phyloP scores from a whole-genome alignment of 1,140 invertebrate genomes.

The Drosophila kurseongensis region DNA sequence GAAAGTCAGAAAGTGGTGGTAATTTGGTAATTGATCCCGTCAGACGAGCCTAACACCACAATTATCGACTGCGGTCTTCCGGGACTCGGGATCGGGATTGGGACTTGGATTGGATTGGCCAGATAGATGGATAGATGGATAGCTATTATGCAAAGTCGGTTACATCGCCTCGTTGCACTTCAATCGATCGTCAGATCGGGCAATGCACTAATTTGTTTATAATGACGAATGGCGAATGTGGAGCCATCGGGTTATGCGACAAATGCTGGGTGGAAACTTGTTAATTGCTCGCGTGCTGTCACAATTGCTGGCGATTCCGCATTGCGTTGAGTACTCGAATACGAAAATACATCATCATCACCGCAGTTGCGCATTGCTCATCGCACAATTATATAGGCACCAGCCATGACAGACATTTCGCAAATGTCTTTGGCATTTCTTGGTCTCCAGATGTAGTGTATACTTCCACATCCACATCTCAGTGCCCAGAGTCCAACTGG shows the following conservation, averaged over 20 bases:
- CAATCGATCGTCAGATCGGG: conserved; percentile 41
- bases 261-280: conserved; percentile 56
- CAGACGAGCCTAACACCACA: conserved; percentile 26
- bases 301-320: conserved; percentile 69
- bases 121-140: conserved; percentile 8
- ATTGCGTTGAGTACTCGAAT: conserved; percentile 28
- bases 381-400: conserved; percentile 14
- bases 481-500: background rate
- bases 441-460: background rate
- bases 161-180: conserved; percentile 38
- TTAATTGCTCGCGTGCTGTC: conserved; percentile 78
- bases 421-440: conserved; percentile 26
- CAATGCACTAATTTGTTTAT: conserved; percentile 78
- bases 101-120: conserved; percentile 3
- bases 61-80: conserved; percentile 54
- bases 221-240: conserved; percentile 63
- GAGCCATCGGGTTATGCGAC: conserved; percentile 38
- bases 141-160: conserved; percentile 55
- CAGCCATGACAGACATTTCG: conserved; percentile 50
- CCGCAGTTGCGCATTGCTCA: conserved; percentile 12
- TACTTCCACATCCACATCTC: conserved; percentile 1
- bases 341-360: conserved; percentile 1
- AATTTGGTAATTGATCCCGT: conserved; percentile 45
- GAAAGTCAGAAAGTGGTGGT: conserved; percentile 22
- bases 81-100: conserved; percentile 37